Conservation (phyloP, 2,888 invertebrate species). For the Dryococelus australis region DNA sequence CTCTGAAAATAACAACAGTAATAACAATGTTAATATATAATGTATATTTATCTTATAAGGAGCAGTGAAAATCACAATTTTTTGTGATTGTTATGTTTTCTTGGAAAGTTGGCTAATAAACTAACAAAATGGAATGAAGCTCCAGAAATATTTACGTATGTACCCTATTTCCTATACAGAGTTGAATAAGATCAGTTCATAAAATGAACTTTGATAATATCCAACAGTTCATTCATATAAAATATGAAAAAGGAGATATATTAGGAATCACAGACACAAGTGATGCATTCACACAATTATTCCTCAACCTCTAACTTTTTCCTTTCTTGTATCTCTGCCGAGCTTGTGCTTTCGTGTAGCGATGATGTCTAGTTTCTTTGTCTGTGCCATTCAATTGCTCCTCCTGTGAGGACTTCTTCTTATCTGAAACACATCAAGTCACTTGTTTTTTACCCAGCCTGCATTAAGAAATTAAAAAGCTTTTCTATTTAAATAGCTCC, state of each 20-base stretch:
- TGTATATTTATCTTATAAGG: not conserved
- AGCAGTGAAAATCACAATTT: not conserved
- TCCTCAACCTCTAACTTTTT: slow-evolving; percentile 52
- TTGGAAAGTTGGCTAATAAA: no score
- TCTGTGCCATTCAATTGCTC: slow-evolving; percentile 56
- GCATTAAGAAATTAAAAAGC: no score
- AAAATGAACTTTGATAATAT: not conserved
- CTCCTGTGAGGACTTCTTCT: slow-evolving; percentile 41
- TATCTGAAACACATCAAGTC: slow-evolving; percentile 36
- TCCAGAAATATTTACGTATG: no score
- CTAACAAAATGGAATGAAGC: no score
- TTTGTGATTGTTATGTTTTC: not conserved
- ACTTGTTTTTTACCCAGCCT: no score
- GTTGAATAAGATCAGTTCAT: not conserved
- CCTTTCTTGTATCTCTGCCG: slow-evolving; percentile 78
- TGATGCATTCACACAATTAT: not conserved
- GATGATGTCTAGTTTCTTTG: slow-evolving; percentile 52
- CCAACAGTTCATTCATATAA: not conserved
- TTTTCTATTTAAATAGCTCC: slow-evolving; percentile 34
- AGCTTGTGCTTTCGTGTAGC: slow-evolving; percentile 79
- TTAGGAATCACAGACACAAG: not conserved
- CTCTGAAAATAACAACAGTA: not conserved
- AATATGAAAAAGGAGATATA: not conserved
- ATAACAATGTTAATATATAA: not conserved
- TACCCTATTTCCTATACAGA: not conserved